Percentiles rank a stretch among this genome's conserved stretches.
phyloP scores from a whole-genome alignment of 2,113 vertebrate genomes.

The Chloebia gouldiae region DNA sequence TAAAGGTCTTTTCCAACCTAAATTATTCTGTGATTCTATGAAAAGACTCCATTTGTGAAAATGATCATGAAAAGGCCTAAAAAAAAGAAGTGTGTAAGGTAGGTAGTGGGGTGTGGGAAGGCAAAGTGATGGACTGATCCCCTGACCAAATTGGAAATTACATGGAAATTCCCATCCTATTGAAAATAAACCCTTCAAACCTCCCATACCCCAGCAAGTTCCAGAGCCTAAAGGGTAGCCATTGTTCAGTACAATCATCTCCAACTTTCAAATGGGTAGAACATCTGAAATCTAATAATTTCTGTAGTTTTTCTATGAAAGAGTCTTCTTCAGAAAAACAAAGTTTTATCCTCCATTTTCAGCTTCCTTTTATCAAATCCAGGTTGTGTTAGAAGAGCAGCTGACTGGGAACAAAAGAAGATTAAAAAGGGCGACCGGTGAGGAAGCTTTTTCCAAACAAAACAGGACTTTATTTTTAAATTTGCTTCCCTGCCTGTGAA shows the following conservation, averaged over 20 bases:
- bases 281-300: background rate
- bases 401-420: background rate
- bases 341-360: background rate
- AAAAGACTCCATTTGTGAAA: background rate
- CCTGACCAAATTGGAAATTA: background rate
- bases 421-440: background rate
- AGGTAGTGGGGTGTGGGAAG: background rate
- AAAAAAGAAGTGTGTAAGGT: background rate
- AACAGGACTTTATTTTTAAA: conserved; percentile 6
- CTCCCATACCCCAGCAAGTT: background rate
- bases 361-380: background rate
- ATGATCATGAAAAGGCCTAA: background rate
- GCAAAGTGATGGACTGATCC: background rate
- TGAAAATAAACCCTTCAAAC: background rate
- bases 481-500: background rate
- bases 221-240: background rate
- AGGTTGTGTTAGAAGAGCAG: background rate
- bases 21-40: background rate
- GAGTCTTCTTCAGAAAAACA: background rate
- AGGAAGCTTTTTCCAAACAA: background rate
- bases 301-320: background rate
- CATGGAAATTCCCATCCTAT: background rate
- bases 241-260: background rate
- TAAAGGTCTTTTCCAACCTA: background rate
- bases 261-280: background rate